Evolutionary conservation across 2,888 invertebrate species (phyloP), one percentile per base, ranked within the genome.

Genomic region (Eupithecia dodoneata): DNA sequence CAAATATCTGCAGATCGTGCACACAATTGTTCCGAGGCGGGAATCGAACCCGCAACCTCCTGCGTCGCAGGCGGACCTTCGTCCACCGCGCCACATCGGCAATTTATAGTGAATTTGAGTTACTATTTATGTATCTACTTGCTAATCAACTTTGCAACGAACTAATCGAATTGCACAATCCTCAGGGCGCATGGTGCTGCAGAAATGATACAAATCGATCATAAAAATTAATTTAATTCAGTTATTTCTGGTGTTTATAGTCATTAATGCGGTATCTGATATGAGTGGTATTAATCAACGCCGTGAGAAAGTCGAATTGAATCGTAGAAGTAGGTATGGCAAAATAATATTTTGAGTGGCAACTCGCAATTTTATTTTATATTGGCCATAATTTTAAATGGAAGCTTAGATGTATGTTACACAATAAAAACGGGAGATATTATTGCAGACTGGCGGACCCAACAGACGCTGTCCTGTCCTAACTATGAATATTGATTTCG

Each of bases 121-220:
- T 52, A 52, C 52, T 15, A 15, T 52, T 12, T 18, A 18, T 59
- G n/a, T 18, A 9, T 7, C 9, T 2, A 55, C 7, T 9, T 59
- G 59, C 4, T 63, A 45, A 45, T n/a, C n/a, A 45, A n/a, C 10
- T 69, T 44, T 45, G 45, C 44, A 69, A 69, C n/a, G 44, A 90
- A 86, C 88, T 87, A 89, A 89, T 87, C 81, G 71, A 76, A 83
- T 89, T 89, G 85, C 90, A 84, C 87, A 89, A 89, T 85, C 78
- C 83, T 84, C 85, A 79, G 79, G 83, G 79, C 75, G 80, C 69
- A 75, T 18, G 4, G 63, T 73, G 75, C 79, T 81, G 80, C 81
- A 80, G 81, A 83, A 83, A 76, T 82, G 73, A 86, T 83, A 85
- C 83, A 85, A 84, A 86, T 84, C 80, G 80, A 76, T 82, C 83